phyloP scores from a whole-genome alignment of 64 coral and sea anemone species.

The Actinia tenebrosa region DNA sequence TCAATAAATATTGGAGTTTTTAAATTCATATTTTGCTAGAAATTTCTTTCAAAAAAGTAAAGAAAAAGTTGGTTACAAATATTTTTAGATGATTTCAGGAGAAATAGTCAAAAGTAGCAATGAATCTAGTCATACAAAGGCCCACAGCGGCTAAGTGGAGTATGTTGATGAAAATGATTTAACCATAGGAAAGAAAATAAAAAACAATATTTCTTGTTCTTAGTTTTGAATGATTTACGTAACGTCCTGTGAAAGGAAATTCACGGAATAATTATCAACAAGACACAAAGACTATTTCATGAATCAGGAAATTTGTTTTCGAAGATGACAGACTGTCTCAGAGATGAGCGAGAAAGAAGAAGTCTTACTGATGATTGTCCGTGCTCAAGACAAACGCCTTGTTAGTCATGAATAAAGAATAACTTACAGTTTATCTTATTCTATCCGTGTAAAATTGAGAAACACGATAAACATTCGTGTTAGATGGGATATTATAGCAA shows the following conservation, averaged over 20 bases:
- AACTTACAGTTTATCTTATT: neutral
- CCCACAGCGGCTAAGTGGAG: no score
- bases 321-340: neutral
- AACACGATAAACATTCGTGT: neutral
- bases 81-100: no score
- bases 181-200: neutral
- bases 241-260: neutral
- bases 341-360: neutral
- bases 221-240: neutral
- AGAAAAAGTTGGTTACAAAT: no score
- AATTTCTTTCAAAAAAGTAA: no score
- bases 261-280: neutral
- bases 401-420: neutral
- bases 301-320: neutral
- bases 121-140: no score
- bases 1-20: neutral
- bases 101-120: no score
- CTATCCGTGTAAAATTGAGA: neutral
- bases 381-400: neutral
- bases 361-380: neutral
- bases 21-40: neutral
- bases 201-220: neutral
- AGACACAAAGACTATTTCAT: neutral
- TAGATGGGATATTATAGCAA: neutral
- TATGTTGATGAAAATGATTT: neutral